A percentile compares a stretch with the other conserved stretches of the same genome.
Conservation (phyloP, 64 coral and sea anemone species). For the Actinia tenebrosa region DNA sequence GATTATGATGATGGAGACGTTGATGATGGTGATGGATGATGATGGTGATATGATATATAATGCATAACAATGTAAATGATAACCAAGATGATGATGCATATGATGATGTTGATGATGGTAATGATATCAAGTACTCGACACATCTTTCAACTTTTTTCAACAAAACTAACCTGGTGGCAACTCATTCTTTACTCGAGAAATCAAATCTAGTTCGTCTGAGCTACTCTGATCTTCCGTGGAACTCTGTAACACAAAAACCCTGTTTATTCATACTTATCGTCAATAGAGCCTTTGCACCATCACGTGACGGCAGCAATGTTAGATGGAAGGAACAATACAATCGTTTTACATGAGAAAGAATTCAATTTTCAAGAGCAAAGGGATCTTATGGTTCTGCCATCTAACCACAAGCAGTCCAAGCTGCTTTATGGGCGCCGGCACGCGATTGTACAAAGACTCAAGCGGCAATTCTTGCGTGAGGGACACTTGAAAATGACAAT, state of each 20-base stretch:
- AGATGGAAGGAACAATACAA: no score
- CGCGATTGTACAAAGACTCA: no score
- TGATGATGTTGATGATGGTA: not conserved
- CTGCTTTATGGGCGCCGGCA: no score
- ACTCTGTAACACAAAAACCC: not conserved
- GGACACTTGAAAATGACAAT: not conserved
- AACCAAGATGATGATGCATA: not conserved
- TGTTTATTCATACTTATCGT: no score
- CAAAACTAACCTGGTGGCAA: not conserved
- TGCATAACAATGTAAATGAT: not conserved
- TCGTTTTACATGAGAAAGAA: no score
- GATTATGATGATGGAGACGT: not conserved
- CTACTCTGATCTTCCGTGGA: not conserved
- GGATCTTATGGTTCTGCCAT: no score
- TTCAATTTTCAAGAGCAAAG: no score
- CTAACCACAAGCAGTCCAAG: no score
- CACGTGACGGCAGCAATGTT: no score
- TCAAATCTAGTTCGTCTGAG: not conserved
- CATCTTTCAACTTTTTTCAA: not conserved
- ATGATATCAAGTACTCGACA: not conserved
- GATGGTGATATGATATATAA: not conserved
- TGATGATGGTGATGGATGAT: not conserved
- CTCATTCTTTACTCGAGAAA: not conserved
- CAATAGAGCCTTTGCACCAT: no score
- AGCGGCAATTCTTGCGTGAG: not conserved